Base-by-base conservation (phyloP, 1,140 invertebrate species). In the Drosophila orena region DNA sequence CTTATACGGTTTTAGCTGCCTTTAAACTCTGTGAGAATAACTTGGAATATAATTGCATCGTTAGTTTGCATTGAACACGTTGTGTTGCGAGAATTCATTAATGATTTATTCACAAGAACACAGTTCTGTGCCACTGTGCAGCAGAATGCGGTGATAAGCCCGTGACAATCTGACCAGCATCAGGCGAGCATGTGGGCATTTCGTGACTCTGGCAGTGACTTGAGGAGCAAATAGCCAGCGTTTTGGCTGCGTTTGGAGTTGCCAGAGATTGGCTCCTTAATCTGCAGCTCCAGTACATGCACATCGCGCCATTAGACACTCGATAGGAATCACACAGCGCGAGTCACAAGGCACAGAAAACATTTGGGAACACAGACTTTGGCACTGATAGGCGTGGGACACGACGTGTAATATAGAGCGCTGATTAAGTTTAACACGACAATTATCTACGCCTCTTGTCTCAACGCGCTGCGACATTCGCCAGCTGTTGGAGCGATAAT, bases 371-470 rank as follows among this genome's bases (percentile, higher is more conserved):
- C 60, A 68, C 60, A 68, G 64, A 68, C 64, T 68, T 68, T 68
- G 64, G 64, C 60, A 68, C 64, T 68, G 64, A 68, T 68, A 44
- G 64, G 59, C 64, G 64, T 68, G 64, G 64, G 64, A 68, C 64
- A 27, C 30, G 72, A 53, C 49, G 46, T 76, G 35, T 74, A 74
- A 57, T 77, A 58, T 59, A 49, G 74, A 75, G 53, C 58, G 68
- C 79, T 77, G 81, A 88, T 88, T 78, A 81, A 79, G 79, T 79
- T 72, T 60, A 81, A 76, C 70, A 88, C 73, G 75, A 88, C 75
- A 83, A 86, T 88, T 88, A 70, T 81, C 73, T 76, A 61, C 49
- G 58, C 56, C 62, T 71, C 83, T 71, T 88, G 83, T 88, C 79
- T 56, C 77, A 78, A 86, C 81, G 76, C 66, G 55, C 57, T 61